Conservation (phyloP, 2,888 invertebrate species). For the Rhingia rostrata region DNA sequence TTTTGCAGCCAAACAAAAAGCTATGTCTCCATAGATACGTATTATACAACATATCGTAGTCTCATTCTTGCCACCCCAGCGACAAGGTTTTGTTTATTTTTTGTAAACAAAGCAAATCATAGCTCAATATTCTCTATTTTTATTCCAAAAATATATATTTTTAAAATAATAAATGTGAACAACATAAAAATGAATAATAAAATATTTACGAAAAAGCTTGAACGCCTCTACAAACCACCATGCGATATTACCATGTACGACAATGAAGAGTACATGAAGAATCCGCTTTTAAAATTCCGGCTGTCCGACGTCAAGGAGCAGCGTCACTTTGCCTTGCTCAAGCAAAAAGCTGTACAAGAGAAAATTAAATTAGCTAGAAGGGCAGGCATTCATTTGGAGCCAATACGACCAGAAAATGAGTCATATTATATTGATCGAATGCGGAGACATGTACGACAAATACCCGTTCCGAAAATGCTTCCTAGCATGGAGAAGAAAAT, state of each 20-base stretch:
- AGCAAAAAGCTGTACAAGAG: conserved; percentile 79
- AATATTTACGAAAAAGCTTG: conserved; percentile 79
- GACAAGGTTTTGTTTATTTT: too few relatives aligned
- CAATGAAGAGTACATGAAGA: conserved; percentile 81
- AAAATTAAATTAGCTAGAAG: conserved; percentile 79
- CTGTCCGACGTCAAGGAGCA: conserved; percentile 80
- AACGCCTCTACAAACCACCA: conserved; percentile 80
- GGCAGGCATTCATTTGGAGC: conserved; percentile 81
- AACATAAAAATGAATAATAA: conserved; percentile 70
- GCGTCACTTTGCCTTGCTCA: conserved; percentile 80
- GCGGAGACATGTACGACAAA: conserved; percentile 85
- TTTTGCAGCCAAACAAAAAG: too few relatives aligned
- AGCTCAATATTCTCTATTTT: too few relatives aligned
- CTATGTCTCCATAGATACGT: too few relatives aligned
- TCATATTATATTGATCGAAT: conserved; percentile 84
- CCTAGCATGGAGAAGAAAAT: conserved; percentile 86
- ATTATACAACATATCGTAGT: too few relatives aligned
- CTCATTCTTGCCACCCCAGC: too few relatives aligned
- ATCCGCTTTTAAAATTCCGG: conserved; percentile 81
- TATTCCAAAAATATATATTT: too few relatives aligned
- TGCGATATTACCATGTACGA: conserved; percentile 81
- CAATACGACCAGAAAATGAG: conserved; percentile 84
- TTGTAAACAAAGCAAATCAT: too few relatives aligned
- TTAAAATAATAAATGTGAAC: too few relatives aligned
- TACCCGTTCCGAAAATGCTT: conserved; percentile 86